Base-by-base conservation (phyloP, 2,797 vertebrate genomes). In the Petrocephalus schoutedeni region DNA sequence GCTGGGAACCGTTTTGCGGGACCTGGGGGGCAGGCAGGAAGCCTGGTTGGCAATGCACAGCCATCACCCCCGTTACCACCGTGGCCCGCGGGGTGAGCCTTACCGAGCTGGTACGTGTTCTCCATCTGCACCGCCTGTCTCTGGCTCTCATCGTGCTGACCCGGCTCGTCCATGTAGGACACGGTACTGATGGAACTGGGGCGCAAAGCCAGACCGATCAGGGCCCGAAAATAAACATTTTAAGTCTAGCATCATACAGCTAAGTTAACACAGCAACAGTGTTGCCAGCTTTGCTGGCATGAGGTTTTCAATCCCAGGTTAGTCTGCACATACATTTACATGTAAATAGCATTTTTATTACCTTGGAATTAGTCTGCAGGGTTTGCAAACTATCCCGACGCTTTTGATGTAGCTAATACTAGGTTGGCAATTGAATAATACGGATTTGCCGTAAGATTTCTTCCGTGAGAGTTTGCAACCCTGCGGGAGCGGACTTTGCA, bases 31-130 rank as follows among this genome's bases (percentile, higher is more conserved):
- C 45, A 19, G 51, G 28, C 16, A 21, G 19, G 32, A 61, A 82
- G 14, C 3, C 71, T 21, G 7, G 83, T 53, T 51, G 59, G 41
- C 88, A 45, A 36, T 58, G 54, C 16, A 9, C 16, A n/a, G 51
- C 21, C 45, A 54, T 21, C 77, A 45, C 5, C 77, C 14, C 45
- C 45, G 19, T n/a, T 45, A 12, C 7, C 51, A 54, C n/a, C 21
- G 82, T 5, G 19, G 41, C 6, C 64, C 57, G 86, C 19, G n/a
- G 28, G 28, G 32, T 74, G 71, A 28, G 6, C 12, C 32, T 92
- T 94, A 96, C 96, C 94, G 59, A 94, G 56, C 88, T 96, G 96
- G 87, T 96, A 97, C 4, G 96, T 97, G 92, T 98, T 97, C 91
- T 96, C 97, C 95, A 94, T 90, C 16, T 93, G 94, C 51, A 93